Evolutionary conservation across 2,797 vertebrate species (phyloP), one percentile per base, ranked within the genome.

Genomic region (Gadopsis marmoratus): DNA sequence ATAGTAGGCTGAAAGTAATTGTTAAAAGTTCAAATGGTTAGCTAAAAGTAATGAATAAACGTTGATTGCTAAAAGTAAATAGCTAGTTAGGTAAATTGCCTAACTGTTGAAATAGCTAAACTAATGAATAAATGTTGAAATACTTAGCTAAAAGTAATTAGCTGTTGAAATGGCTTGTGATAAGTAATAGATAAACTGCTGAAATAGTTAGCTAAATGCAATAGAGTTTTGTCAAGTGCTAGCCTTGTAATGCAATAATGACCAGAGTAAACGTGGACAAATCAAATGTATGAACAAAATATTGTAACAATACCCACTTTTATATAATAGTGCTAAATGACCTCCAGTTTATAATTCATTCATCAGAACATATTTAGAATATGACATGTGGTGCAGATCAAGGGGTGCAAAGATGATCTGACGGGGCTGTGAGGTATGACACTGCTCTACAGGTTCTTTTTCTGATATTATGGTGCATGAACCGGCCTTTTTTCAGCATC

Each of bases 381-480:
- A 48, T 64, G 45, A 50, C 17, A 21, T 19, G 60, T 17, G 55
- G 29, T 26, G 16, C 21, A 19, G 55, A 35, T 56, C 16, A 56
- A 29, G 16, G 7, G 26, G 14, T 31, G 33, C 54, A 33, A 14
- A 17, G 53, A 4, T 56, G 3, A 26, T 13, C 5, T 12, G 23
- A 53, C 23, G 26, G 51, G 51, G 47, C 7, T 19, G 45, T 19
- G 5, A 5, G 45, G 17, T 47, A 19, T 0, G 16, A 61, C 13
- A 29, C 3, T 43, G 39, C 7, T 33, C 17, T 64, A 2, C 81
- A 72, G 80, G 80, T 64, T 74, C 66, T 64, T 41, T 48, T 51
- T 37, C 29, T 55, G 14, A 48, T 48, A 14, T 56, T 35, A 54
- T 64, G 0, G 4, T 11, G 23, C 35, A 53, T 53, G 6, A 47